Base-by-base conservation (phyloP, 2,797 vertebrate genomes). In the Sebastes umbrosus region DNA sequence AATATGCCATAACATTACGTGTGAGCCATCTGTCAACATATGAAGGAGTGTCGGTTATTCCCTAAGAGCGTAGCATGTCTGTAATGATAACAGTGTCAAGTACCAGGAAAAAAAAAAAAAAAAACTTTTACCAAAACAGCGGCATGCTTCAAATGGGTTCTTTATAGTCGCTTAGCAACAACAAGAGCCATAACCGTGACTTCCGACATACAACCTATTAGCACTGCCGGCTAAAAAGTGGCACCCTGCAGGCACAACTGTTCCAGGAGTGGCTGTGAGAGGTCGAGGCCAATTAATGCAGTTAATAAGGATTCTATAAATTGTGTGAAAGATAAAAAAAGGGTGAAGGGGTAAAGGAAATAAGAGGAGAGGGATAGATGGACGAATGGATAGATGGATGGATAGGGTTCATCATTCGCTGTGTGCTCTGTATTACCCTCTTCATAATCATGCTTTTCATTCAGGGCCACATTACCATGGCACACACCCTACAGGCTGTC, bases 401-500 rank as follows among this genome's bases (percentile, higher is more conserved):
- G 58, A 75, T 5, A 25, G 62, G 75, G 24, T 27, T 54, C 11
- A 20, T 80, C 36, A 60, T 74, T 69, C 18, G 46, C 67, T 62
- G 46, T 63, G 78, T 39, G n/a, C 70, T 85, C 73, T 71, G 27
- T 70, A 63, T 84, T 73, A 52, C 31, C 58, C 39, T 82, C 76
- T 69, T 79, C 76, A 88, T 88, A 83, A 89, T 84, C 75, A 62
- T 71, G 60, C 83, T 80, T 85, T 82, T 85, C 84, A 88, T 87
- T 75, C 83, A 59, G 80, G 78, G 54, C 75, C 64, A 77, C 84
- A 87, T 92, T 89, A 83, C 68, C 39, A 73, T 67, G 77, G 65
- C 82, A 62, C 86, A 84, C 84, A 84, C 87, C 80, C 89, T 88
- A 75, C 79, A 92, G 88, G 66, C 82, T 80, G 82, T 84, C 70